Evolutionary conservation across 2,888 invertebrate genomes (phyloP).

Genomic region (Tillus elongatus): DNA sequence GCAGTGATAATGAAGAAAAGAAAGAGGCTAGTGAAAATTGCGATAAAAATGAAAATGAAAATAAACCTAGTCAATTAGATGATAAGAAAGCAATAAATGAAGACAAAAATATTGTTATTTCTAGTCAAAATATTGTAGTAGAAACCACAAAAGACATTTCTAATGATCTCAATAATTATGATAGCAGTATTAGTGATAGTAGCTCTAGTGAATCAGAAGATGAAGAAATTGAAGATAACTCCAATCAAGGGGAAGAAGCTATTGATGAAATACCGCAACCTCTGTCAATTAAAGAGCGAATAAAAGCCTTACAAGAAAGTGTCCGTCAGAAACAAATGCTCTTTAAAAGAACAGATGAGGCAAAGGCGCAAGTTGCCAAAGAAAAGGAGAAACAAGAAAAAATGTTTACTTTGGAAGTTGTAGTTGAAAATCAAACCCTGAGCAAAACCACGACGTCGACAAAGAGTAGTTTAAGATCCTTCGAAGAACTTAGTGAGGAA

Average conservation of each 20-base stretch:
- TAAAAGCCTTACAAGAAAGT: constrained; percentile 34
- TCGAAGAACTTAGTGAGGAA: constrained; percentile 45
- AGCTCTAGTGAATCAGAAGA: constrained; percentile 11
- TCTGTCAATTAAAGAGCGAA: constrained; percentile 37
- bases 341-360: constrained; percentile 18
- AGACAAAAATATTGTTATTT: not conserved
- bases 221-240: constrained; percentile 18
- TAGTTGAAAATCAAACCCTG: constrained; percentile 17
- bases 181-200: not conserved
- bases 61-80: too few relatives aligned
- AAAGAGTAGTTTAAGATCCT: constrained; percentile 35
- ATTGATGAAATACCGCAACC: constrained; percentile 20
- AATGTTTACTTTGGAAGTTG: constrained; percentile 15
- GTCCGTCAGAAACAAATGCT: constrained; percentile 26
- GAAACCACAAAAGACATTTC: not conserved
- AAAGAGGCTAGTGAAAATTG: too few relatives aligned
- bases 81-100: too few relatives aligned
- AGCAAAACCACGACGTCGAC: constrained; percentile 29
- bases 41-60: too few relatives aligned
- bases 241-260: constrained; percentile 16
- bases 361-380: constrained; percentile 22
- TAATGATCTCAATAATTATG: constrained; percentile 1
- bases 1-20: constrained; percentile 4
- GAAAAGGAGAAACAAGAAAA: constrained; percentile 28
- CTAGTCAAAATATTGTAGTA: not conserved